Base-by-base conservation (phyloP, 2,888 invertebrate species). In the Trissolcus japonicus region DNA sequence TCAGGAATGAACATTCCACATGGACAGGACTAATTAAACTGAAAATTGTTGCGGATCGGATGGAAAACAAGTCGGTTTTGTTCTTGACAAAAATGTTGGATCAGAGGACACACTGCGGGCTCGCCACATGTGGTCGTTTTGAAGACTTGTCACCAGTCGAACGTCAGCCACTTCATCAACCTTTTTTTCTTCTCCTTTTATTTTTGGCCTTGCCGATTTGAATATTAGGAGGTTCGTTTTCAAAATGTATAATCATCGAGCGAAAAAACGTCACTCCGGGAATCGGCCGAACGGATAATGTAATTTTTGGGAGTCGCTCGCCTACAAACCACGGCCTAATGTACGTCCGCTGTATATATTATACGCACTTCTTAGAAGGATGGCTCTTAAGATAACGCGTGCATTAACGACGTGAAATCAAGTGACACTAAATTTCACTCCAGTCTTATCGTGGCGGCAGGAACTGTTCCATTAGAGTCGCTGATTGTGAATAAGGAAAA, bases 111-210 rank as follows among this genome's bases (percentile, higher is more conserved):
- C 35, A 29, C 61, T 60, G 72, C 46, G 48, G 66, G 46, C 25
- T 73, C 73, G 56, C 66, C 73, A 61, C 73, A 73, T 73, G 73
- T 73, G 73, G 73, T 66, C 73, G 73, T 66, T 66, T 73, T 73
- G 73, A 74, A 41, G 41, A 74, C 67, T 74, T 74, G 74, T 74
- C 74, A 74, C 74, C 74, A 68, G 55, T 74, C 62, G 62, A 63
- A 74, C 62, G 74, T 74, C 74, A 68, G 74, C 74, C 67, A 74
- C 74, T 74, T 74, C 74, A 57, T 66, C 66, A 66, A 75, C 57
- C 56, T 56, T 65, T 56, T 65, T 56, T 50, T n/a, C 25, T 14
- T 57, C 61, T 69, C 40, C 25, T 35, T 35, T 35, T 60, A 43
- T 68, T 60, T 61, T 60, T 35, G 13, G 25, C 55, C 73, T 57